These are phyloP conservation scores for Malthinus seriepunctatus DNA, from an alignment of 2,888 invertebrate genomes.

Conservation along the genomic window DNA sequence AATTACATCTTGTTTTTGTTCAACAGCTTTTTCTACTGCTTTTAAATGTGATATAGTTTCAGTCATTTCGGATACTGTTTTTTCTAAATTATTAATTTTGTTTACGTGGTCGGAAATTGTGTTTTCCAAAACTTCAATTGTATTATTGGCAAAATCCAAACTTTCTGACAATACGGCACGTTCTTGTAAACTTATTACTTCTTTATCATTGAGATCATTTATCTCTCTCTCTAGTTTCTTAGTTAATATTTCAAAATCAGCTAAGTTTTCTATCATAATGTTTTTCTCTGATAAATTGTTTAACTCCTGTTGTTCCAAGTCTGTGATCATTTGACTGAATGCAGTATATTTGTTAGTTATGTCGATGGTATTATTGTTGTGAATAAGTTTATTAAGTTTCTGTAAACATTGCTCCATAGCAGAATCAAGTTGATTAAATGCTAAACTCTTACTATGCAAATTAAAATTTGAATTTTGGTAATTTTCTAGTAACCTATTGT, in stretches of 20 bases:
- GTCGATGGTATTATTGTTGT: constrained; percentile 16
- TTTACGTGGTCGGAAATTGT: constrained; percentile 15
- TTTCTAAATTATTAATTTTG: constrained; percentile 21
- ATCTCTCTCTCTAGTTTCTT: constrained; percentile 14
- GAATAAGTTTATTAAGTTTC: constrained; percentile 23
- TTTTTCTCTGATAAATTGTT: constrained; percentile 11
- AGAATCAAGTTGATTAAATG: constrained; percentile 21
- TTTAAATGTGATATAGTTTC: constrained; percentile 24
- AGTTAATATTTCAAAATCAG: constrained; percentile 15
- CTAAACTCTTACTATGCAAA: constrained; percentile 16
- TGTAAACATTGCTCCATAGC: constrained; percentile 20
- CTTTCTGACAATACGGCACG: constrained; percentile 13
- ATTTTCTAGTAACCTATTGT: constrained; percentile 16
- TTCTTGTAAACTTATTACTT: constrained; percentile 17
- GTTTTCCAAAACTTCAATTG: constrained; percentile 17
- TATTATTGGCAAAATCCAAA: constrained; percentile 14
- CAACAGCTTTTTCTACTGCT: constrained; percentile 6
- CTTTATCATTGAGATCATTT: constrained; percentile 17
- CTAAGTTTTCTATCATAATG: not conserved
- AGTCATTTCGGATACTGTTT: constrained; percentile 20
- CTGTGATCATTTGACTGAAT: constrained; percentile 13
- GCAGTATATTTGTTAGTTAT: constrained; percentile 12
- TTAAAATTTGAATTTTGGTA: constrained; percentile 21
- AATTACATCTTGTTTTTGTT: constrained; percentile 11
- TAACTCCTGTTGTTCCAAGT: constrained; percentile 15